Percentiles rank a stretch among this genome's conserved stretches.
Evolutionary conservation across 2,113 vertebrate species (phyloP).

Genomic region (Trochalopteron elliotii): DNA sequence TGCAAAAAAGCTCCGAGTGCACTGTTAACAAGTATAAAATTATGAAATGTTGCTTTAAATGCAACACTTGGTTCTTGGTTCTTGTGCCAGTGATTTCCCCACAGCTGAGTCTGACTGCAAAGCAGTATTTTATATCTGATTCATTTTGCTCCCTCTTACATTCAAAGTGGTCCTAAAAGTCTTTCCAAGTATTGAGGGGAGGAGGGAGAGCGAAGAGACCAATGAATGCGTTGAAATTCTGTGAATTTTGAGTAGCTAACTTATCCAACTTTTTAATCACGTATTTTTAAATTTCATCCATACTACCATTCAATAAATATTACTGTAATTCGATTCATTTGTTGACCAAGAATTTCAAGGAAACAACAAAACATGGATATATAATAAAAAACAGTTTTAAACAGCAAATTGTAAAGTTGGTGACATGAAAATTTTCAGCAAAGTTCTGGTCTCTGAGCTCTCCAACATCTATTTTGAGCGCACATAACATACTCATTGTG

Average conservation of each 20-base stretch:
- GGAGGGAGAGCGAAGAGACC: not conserved
- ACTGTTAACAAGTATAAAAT: not conserved
- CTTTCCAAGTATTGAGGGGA: not conserved
- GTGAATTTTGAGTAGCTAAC: not conserved
- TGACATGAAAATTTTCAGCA: not conserved
- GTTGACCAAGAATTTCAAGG: not conserved
- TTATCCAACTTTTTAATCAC: not conserved
- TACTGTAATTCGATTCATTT: not conserved
- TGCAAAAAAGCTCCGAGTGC: not conserved
- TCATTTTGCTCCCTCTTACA: not conserved
- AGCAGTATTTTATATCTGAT: not conserved
- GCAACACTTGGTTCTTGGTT: not conserved
- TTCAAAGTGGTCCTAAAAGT: not conserved
- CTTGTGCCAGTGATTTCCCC: not conserved
- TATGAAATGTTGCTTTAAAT: not conserved
- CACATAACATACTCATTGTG: not conserved
- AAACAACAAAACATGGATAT: not conserved
- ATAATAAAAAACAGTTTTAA: not conserved
- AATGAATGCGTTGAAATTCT: not conserved
- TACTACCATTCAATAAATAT: not conserved
- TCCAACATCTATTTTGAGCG: not conserved
- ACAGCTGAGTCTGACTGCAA: not conserved
- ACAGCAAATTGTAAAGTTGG: not conserved
- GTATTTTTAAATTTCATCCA: not conserved
- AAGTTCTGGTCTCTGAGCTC: not conserved